Conservation (phyloP, 2,888 invertebrate species). For the Scaptomyza caliginosa region DNA sequence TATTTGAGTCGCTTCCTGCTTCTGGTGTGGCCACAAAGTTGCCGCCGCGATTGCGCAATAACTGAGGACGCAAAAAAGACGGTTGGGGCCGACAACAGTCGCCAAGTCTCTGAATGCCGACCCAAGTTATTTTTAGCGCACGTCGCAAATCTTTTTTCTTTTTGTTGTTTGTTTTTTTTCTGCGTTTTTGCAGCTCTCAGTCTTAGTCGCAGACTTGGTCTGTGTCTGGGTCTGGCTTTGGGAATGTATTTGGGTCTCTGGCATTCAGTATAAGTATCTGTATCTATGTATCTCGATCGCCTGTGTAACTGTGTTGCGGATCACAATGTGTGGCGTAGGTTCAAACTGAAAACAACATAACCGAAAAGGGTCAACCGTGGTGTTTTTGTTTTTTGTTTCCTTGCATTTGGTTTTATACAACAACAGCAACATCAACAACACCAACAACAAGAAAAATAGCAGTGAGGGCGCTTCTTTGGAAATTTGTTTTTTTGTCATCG, state of each 20-base stretch:
- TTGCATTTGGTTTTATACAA: slow-evolving; percentile 48
- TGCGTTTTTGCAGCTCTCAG: slow-evolving; percentile 3
- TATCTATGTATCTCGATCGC: slow-evolving; percentile 18
- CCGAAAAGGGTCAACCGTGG: slow-evolving; percentile 60
- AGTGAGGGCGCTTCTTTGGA: slow-evolving; percentile 49
- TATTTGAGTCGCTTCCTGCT: slow-evolving; percentile 48
- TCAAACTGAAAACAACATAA: slow-evolving; percentile 13
- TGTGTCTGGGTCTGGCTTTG: slow-evolving; percentile 12
- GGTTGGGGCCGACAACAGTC: slow-evolving; percentile 24
- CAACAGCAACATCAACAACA: slow-evolving; percentile 28
- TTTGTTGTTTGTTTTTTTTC: too few species aligned
- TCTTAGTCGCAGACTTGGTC: slow-evolving; percentile 12
- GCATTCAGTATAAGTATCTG: slow-evolving; percentile 17
- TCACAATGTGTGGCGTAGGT: slow-evolving; percentile 24
- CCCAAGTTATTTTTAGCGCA: slow-evolving; percentile 54
- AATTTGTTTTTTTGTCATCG: slow-evolving; percentile 40
- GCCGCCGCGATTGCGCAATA: slow-evolving; percentile 73
- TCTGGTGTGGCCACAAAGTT: slow-evolving; percentile 48
- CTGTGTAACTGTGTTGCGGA: slow-evolving; percentile 33
- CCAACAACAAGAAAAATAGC: slow-evolving; percentile 15
- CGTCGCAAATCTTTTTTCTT: slow-evolving; percentile 23
- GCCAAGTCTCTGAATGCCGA: slow-evolving; percentile 30
- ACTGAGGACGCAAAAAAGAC: slow-evolving; percentile 20
- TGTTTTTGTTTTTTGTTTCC: slow-evolving; percentile 21
- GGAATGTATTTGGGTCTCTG: slow-evolving; percentile 6